Evolutionary conservation across 2,113 vertebrate species (phyloP).

Genomic region (Egretta garzetta): DNA sequence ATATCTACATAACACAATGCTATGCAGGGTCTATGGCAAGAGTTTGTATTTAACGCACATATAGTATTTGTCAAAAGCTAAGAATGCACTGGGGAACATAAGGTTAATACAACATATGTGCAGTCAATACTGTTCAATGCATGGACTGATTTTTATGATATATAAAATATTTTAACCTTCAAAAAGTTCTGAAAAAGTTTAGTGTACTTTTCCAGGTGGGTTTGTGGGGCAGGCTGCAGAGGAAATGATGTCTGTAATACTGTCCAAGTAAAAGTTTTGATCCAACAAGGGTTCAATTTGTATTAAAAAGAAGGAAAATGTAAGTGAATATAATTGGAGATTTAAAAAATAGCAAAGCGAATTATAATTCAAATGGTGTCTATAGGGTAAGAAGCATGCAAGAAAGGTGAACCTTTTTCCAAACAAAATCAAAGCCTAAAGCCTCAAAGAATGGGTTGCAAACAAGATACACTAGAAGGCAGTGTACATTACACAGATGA

Average conservation of each 20-base stretch:
- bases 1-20: neutral
- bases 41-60: neutral
- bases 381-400: neutral
- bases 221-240: neutral
- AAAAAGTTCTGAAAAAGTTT: neutral
- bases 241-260: neutral
- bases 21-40: neutral
- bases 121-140: neutral
- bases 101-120: neutral
- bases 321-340: neutral
- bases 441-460: neutral
- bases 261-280: neutral
- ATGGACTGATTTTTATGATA: neutral
- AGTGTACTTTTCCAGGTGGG: neutral
- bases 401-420: neutral
- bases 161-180: neutral
- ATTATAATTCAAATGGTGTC: neutral
- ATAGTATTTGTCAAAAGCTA: neutral
- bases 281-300: neutral
- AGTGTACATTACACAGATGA: neutral
- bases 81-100: neutral
- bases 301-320: neutral
- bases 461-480: neutral
- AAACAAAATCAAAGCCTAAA: neutral
- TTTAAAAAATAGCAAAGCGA: neutral